Evolutionary conservation across 2,797 vertebrate species (phyloP), one percentile per base, ranked within the genome.

Genomic region (Sebastes jordani): DNA sequence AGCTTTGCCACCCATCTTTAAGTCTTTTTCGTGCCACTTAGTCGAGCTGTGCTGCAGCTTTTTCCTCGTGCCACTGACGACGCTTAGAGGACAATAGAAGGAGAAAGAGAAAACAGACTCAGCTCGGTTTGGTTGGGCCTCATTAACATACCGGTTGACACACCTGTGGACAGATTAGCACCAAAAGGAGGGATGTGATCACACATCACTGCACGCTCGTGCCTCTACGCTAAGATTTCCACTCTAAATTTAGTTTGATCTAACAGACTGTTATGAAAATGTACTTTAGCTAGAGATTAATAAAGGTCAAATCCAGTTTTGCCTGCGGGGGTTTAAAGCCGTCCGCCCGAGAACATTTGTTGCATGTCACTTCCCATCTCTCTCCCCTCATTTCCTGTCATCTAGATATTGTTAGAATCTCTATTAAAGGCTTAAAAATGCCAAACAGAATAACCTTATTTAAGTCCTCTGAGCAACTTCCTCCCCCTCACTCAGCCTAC

Each of bases 1-100:
- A 58, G 81, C 60, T 78, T 79, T 36, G 27, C 59, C 76, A 72
- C 68, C 65, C 54, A 69, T 80, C 64, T 74, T 25, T 10, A 59
- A 75, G 62, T 62, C 72, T 29, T 38, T 68, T 73, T 80, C 22
- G 27, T 30, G 64, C 30, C 32, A 23, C 62, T 78, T 11, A 56
- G 67, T 29, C 3, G 38, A 79, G 34, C 29, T 59, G 23, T 11
- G 74, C 74, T 59, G 58, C 55, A 55, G 55, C 29, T 14, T 70
- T 76, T 74, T 60, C 59, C 29, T 74, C 29, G 49, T 69, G 42
- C 46, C 71, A 11, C 59, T 7, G 36, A 63, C 34, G 18, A 54
- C 67, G 49, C 38, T 61, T 61, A 60, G 8, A 71, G 61, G 71
- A 52, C 64, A 72, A n/a, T 18, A 23, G 6, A 6, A 30, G 30